Percentiles rank a stretch among this genome's conserved stretches.
Evolutionary conservation across 1,140 invertebrate genomes (phyloP).

Genomic region (Drosophila oshimai): DNA sequence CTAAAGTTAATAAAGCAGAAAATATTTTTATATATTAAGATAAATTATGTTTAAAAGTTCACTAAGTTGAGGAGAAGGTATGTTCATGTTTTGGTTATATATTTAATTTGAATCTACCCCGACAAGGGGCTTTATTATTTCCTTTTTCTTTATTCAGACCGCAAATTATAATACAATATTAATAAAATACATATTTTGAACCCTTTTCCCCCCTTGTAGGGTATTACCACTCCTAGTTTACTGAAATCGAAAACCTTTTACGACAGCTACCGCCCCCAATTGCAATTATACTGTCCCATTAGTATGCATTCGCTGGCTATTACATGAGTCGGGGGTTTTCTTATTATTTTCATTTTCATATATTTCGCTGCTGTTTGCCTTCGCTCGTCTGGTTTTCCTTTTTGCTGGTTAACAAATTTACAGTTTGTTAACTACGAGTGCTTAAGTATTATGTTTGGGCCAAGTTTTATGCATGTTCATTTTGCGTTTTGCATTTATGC

Average conservation of each 20-base stretch:
- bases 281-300: conserved; percentile 31
- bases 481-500: conserved; percentile 48
- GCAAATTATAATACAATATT: no score
- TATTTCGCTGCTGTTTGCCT: conserved; percentile 50
- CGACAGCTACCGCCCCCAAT: conserved; percentile 13
- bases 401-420: conserved; percentile 68
- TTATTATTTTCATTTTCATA: conserved; percentile 43
- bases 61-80: no score
- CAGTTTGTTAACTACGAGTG: conserved; percentile 71
- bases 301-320: conserved; percentile 41
- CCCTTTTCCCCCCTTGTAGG: background rate
- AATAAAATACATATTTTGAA: background rate
- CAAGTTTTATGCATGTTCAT: conserved; percentile 54
- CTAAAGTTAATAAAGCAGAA: no score
- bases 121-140: no score
- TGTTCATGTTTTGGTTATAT: no score
- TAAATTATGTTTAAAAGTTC: no score
- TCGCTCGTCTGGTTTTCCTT: conserved; percentile 26
- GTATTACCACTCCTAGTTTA: background rate
- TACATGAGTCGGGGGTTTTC: conserved; percentile 55
- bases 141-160: no score
- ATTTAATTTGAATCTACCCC: no score
- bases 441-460: conserved; percentile 58
- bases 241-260: background rate
- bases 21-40: background rate